phyloP scores from a whole-genome alignment of 2,797 vertebrate genomes.

The Labroides dimidiatus region DNA sequence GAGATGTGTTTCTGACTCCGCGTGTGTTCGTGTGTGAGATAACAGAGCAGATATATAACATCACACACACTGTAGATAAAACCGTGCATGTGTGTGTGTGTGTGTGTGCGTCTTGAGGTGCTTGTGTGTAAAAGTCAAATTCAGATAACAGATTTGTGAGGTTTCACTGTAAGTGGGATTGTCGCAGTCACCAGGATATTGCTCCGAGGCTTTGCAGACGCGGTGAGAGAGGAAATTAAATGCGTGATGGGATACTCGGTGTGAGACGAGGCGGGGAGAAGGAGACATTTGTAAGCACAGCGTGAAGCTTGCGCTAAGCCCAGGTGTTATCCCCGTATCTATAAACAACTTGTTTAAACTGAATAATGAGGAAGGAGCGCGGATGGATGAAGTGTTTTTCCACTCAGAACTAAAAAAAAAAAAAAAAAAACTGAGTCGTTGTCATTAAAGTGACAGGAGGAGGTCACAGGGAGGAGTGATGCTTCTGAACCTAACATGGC shows the following conservation, averaged over 20 bases:
- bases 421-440: no score
- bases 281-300: constrained; percentile 48
- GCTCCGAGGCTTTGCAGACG: constrained; percentile 23
- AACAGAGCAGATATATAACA: constrained; percentile 46
- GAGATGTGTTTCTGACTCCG: constrained; percentile 52
- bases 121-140: constrained; percentile 21
- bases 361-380: constrained; percentile 43
- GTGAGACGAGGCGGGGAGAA: constrained; percentile 14
- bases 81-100: constrained; percentile 7
- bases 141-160: constrained; percentile 37
- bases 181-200: constrained; percentile 21
- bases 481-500: not conserved
- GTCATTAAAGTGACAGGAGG: constrained; percentile 13
- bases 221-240: constrained; percentile 46
- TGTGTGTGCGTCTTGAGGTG: constrained; percentile 2
- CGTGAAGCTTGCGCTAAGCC: constrained; percentile 17
- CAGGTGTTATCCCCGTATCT: constrained; percentile 43
- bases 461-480: constrained; percentile 4
- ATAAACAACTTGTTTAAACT: constrained; percentile 54
- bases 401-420: constrained; percentile 32
- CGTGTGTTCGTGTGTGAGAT: constrained; percentile 31
- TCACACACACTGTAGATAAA: constrained; percentile 25
- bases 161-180: constrained; percentile 27
- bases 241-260: constrained; percentile 37
- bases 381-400: constrained; percentile 20